A percentile compares a stretch with the other conserved stretches of the same genome.
These are phyloP conservation scores for Etia nguti DNA, from an alignment of 2,113 vertebrate species.

Conservation along the genomic window DNA sequence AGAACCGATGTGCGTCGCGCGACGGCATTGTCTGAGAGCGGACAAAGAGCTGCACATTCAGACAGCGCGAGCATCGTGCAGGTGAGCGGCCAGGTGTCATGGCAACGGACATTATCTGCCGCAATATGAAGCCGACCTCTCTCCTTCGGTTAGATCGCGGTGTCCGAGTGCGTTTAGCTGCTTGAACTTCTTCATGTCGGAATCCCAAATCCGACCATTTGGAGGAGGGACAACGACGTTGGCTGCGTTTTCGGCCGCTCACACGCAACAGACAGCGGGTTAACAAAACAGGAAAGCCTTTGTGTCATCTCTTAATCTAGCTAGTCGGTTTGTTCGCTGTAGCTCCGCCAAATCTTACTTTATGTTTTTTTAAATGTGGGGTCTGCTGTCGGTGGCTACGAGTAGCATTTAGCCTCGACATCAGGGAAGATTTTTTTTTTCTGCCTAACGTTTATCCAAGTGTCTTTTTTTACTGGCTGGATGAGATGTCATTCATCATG, in stretches of 20 bases:
- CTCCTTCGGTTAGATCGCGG: not conserved
- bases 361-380: not conserved
- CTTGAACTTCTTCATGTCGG: slow-evolving; percentile 19
- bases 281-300: slow-evolving; percentile 37
- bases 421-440: not conserved
- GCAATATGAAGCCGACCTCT: not conserved
- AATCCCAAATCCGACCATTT: not conserved
- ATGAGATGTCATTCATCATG: slow-evolving; percentile 84
- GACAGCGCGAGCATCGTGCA: not conserved
- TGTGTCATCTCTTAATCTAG: slow-evolving; percentile 3
- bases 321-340: not conserved
- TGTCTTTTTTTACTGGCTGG: slow-evolving; percentile 8
- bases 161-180: not conserved
- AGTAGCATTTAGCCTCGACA: slow-evolving; percentile 15
- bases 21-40: slow-evolving; percentile 62
- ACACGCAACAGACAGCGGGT: not conserved
- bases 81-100: slow-evolving; percentile 42
- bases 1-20: slow-evolving; percentile 36
- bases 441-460: not conserved
- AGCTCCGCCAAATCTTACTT: not conserved
- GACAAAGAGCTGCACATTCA: slow-evolving; percentile 56
- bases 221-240: not conserved
- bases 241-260: not conserved
- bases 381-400: not conserved
- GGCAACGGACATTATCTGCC: slow-evolving; percentile 12